Base-by-base conservation (phyloP, 2,888 invertebrate genomes). In the Polymixis flavicincta region DNA sequence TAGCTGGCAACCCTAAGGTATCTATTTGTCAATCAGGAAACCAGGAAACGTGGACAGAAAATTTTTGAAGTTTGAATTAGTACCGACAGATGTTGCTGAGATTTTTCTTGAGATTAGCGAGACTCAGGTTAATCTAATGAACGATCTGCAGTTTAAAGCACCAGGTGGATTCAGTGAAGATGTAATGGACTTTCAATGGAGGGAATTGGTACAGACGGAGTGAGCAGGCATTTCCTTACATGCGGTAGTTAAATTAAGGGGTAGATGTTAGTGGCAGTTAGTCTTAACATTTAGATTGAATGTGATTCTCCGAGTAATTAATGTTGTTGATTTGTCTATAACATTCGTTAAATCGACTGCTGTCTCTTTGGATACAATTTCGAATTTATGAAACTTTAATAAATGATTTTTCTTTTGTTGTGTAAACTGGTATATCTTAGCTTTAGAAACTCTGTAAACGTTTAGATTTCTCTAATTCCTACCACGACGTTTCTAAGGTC, bases 41-140 rank as follows among this genome's bases (percentile, higher is more conserved):
- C 76, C 82, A 79, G 83, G 80, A 87, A 83, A 85, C 72, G 60
- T 57, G 52, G 50, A 74, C 78, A 82, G 74, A 76, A 77, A 76
- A 76, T 75, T 75, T 83, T 75, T 71, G 74, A 80, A 79, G 73
- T 82, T 81, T 85, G 81, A 84, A 85, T 84, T 81, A 86, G 86
- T 61, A 86, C 71, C 71, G 71, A 82, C 74, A 85, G 85, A 83
- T 78, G 68, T 59, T 78, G 71, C 74, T 9, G 65, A 71, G 85
- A 83, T 83, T 74, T 74, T 83, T 63, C 57, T 8, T 25, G 19
- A 80, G 86, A 84, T 86, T 79, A 60, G 48, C 48, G 66, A 77
- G 59, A n/a, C 60, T 78, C 19, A 1, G 60, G 59, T 52, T 57
- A 66, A 84, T 83, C 82, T 71, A 83, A 70, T 71, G 82, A 84